Evolutionary conservation across 2,797 vertebrate species (phyloP), one percentile per base, ranked within the genome.

Genomic region (Danio choprae): DNA sequence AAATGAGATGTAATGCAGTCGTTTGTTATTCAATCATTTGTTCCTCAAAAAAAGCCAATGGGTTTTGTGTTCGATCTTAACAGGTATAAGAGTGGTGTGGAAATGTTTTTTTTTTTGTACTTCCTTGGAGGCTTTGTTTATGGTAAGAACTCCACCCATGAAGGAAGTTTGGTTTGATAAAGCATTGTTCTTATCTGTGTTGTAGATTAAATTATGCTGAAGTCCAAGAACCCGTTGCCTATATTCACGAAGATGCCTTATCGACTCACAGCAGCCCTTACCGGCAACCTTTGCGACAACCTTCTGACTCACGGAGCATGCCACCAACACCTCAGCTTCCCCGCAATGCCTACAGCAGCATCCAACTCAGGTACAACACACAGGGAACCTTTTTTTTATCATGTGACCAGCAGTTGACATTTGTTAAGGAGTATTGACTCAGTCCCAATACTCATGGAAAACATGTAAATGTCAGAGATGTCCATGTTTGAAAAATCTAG

Each of bases 301-400:
- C 94, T 0, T 92, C 83, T 0, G 96, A 97, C 0, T 94, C 96
- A 0, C 94, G 95, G 79, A 98, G 97, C 92, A 96, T 98, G 97
- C 97, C 98, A 8, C 96, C 95, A 2, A 98, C 97, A 0, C 98
- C 97, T 0, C 92, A 98, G 73, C 95, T 98, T 60, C 95, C 96
- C 8, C 96, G 97, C 59, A 98, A 96, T 0, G 96, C 97, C 83
- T 96, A 95, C 93, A 98, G 97, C 90, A 99, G 96, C 93, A 96
- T 91, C 84, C 97, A 99, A 85, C 91, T 98, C 84, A 95, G 95
- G 98, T 99, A 94, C 74, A 12, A 53, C 40, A 3, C 13, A 55
- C 38, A 60, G 0, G 51, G 16, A 29, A 29, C 13, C 29, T 40
- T 16, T 9, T 16, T 9, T 58, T 36, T 3, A n/a, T 68, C 18